Evolutionary conservation across 2,888 invertebrate genomes (phyloP).

Genomic region (Lithosia quadra): DNA sequence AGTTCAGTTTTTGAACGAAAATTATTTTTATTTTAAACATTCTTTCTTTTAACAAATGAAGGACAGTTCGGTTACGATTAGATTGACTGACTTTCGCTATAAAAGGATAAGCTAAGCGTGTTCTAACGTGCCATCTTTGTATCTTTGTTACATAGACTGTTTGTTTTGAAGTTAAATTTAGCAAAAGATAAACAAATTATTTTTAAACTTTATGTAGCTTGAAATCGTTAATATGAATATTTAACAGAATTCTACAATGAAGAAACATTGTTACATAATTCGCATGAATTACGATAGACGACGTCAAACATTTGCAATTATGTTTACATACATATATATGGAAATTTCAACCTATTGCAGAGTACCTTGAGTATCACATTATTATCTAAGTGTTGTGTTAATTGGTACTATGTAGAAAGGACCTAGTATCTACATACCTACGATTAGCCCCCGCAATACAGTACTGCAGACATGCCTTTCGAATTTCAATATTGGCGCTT

Average conservation of each 20-base stretch:
- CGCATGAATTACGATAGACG: not conserved
- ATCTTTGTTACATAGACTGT: no score
- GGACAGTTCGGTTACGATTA: no score
- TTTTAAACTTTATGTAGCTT: not conserved
- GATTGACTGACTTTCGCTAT: no score
- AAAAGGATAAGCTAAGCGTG: no score
- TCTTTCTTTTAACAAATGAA: no score
- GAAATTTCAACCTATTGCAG: slow-evolving; percentile 7
- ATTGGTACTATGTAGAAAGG: not conserved
- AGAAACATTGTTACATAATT: slow-evolving; percentile 3
- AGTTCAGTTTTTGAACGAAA: no score
- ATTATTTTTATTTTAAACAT: no score
- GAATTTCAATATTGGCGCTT: no score
- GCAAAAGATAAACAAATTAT: not conserved
- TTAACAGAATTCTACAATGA: not conserved
- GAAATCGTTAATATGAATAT: slow-evolving; percentile 1
- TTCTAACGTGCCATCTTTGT: no score
- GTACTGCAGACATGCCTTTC: no score
- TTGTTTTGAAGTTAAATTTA: not conserved
- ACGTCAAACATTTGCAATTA: slow-evolving; percentile 5
- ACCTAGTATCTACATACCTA: not conserved
- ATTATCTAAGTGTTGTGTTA: not conserved
- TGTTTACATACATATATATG: not conserved
- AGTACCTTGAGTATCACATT: not conserved
- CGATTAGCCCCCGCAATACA: not conserved